Base-by-base conservation (phyloP, 2,888 invertebrate species). In the Dynastes hyllus region DNA sequence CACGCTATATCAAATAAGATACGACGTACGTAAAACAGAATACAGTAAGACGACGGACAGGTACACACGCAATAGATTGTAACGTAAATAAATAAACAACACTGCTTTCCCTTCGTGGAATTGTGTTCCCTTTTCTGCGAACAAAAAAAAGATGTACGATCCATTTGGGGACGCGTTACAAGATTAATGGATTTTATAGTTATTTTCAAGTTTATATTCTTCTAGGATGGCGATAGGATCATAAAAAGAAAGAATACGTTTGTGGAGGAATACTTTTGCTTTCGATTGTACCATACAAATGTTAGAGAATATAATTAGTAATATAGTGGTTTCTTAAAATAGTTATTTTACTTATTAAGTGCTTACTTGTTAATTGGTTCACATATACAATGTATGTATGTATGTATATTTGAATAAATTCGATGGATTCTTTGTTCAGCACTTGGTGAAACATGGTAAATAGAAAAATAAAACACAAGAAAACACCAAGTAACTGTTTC, bases 1-100 rank as follows among this genome's bases (percentile, higher is more conserved):
- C 51, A 50, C 29, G 51, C 69, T 69, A 69, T 51, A 69, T 69
- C 69, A 69, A 69, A 69, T 69, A 69, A 69, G 69, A 69, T 69
- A 69, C 51, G 11, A 13, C 27, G 50, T 27, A 69, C 51, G 69
- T 69, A 53, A 69, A 69, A 69, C 69, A 13, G 51, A 22, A 69
- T 69, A 69, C 51, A 69, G 50, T 51, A 51, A 69, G 27, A 13
- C 69, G 13, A 27, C 27, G 69, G 22, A 67, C 45, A 67, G 66
- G 66, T 40, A 40, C 40, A 32, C 29, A 66, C 37, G 40, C 37
- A 45, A 22, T 51, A 51, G 51, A 51, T 69, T 69, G 51, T 27
- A 29, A 50, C n/a, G 22, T 69, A 69, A 69, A 69, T 69, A 69
- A 69, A 69, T 69, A 51, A 51, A 50, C 13, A 40, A 11, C 13